Percentiles rank a stretch among this genome's conserved stretches.
These are phyloP conservation scores for Podabrus alpinus DNA, from an alignment of 2,888 invertebrate species.

Conservation along the genomic window DNA sequence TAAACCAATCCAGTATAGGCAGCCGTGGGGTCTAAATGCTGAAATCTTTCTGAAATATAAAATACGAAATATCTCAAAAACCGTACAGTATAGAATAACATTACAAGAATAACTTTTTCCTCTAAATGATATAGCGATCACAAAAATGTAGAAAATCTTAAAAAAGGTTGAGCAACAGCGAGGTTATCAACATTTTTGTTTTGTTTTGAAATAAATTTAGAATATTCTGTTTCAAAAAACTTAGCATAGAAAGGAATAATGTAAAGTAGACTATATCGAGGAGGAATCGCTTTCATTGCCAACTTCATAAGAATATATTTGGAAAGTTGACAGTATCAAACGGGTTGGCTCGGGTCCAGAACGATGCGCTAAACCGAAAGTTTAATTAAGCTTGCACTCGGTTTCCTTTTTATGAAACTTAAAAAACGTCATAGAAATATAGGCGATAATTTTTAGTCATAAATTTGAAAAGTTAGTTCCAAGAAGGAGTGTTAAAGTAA, in stretches of 20 bases:
- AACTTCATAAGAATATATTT: background rate
- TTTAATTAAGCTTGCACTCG: background rate
- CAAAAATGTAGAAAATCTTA: too few species aligned
- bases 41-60: too few species aligned
- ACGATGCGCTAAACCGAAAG: background rate
- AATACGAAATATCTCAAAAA: too few species aligned
- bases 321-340: background rate
- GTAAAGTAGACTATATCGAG: background rate
- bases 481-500: background rate
- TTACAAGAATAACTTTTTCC: too few species aligned
- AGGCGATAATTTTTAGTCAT: background rate
- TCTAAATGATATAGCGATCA: too few species aligned
- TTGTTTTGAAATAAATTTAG: too few species aligned
- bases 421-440: background rate
- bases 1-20: too few species aligned
- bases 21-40: too few species aligned
- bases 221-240: too few species aligned
- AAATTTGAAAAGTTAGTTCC: background rate
- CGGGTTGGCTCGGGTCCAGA: background rate
- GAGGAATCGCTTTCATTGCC: background rate
- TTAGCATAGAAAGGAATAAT: background rate
- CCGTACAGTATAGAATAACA: too few species aligned
- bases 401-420: background rate
- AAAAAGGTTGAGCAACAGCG: too few species aligned
- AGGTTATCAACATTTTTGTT: too few species aligned